Conservation (phyloP, 2,888 invertebrate genomes). For the Cotesia congregata region DNA sequence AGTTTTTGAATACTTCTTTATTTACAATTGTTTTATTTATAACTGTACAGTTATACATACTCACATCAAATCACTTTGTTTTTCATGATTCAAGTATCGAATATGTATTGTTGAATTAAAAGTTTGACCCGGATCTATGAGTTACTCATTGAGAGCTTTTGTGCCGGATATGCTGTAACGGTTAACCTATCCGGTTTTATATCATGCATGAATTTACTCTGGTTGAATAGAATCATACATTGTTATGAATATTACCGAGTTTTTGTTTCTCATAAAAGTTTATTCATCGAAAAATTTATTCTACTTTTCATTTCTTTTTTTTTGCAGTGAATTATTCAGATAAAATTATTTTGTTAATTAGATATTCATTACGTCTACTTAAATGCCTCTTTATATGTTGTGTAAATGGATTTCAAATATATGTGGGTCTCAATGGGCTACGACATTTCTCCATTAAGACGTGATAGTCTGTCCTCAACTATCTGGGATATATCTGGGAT, state of each 20-base stretch:
- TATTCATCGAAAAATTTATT: background rate
- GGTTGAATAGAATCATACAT: background rate
- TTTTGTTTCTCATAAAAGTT: background rate
- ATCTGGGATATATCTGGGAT: conserved; percentile 28
- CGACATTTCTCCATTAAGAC: conserved; percentile 59
- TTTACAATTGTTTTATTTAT: background rate
- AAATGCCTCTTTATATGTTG: background rate
- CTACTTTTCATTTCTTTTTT: conserved; percentile 14
- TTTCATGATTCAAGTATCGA: background rate
- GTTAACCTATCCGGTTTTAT: background rate
- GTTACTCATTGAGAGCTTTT: background rate
- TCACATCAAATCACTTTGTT: background rate
- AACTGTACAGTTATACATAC: background rate
- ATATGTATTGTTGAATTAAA: background rate
- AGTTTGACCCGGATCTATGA: background rate
- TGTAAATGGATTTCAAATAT: conserved; percentile 21
- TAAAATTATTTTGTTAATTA: no score
- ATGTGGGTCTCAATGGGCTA: conserved; percentile 41
- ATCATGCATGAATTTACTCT: background rate
- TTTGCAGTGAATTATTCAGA: background rate
- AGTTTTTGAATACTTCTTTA: background rate
- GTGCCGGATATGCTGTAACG: background rate
- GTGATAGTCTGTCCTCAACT: conserved; percentile 35
- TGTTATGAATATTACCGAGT: background rate
- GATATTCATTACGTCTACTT: no score